Base-by-base conservation (phyloP, 2,888 invertebrate species). In the Orchestes rusci region DNA sequence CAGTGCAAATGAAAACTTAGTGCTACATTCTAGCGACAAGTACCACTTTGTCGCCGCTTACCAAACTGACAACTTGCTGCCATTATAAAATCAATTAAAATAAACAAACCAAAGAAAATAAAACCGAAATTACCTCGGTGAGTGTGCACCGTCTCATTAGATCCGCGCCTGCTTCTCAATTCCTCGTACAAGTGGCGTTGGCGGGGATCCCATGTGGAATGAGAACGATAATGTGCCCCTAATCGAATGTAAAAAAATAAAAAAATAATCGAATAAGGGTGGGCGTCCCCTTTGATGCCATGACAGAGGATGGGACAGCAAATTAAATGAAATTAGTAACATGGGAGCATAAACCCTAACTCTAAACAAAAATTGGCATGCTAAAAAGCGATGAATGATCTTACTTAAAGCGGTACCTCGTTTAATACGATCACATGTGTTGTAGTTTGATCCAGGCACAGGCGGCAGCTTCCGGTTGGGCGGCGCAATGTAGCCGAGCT, bases 341-440 rank as follows among this genome's bases (percentile, higher is more conserved):
- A n/a, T n/a, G n/a, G n/a, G n/a, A n/a, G n/a, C n/a, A n/a, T n/a
- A n/a, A n/a, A 42, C 35, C 34, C 20, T 29, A 29, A 33, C 27
- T 30, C n/a, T 16, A 16, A 28, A 42, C 35, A 42, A 32, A 38
- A n/a, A n/a, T 34, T 10, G 30, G 51, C 57, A 57, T 57, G 57
- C 57, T 50, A 51, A 51, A 44, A 52, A 52, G 52, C 49, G 39
- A 39, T 44, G 44, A 49, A 53, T 53, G 55, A 53, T 59, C 87
- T 87, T 79, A 88, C 87, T 87, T 79, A 87, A 85, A 60, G 84
- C 85, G 70, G 84, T 89, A 82, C 90, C 90, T 73, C 91, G 80
- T 77, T 91, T 91, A 74, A 91, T 89, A 63, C 91, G 78, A 72
- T 92, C 91, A 70, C 91, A 91, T 19, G 91, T 92, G 69, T 90